phyloP scores from a whole-genome alignment of 2,113 vertebrate species.

The Corythaeola cristata region DNA sequence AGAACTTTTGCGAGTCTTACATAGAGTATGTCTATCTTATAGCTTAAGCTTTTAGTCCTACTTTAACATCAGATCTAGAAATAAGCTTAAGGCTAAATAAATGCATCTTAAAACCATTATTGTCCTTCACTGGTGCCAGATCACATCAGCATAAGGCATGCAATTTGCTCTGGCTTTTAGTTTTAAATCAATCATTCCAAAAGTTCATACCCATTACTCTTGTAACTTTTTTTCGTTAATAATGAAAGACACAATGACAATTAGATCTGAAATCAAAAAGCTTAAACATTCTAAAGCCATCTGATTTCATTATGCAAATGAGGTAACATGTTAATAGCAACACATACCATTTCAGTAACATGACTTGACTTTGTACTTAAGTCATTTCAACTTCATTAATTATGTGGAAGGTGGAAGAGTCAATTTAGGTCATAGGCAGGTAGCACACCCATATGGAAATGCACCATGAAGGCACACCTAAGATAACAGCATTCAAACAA shows the following conservation, averaged over 20 bases:
- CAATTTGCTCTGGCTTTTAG: conserved; percentile 27
- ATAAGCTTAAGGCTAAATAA: conserved; percentile 1
- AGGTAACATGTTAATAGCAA: conserved; percentile 21
- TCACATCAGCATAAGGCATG: background rate
- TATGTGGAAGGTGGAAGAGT: background rate
- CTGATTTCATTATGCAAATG: conserved; percentile 52
- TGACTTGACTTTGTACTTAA: conserved; percentile 13
- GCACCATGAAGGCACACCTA: background rate
- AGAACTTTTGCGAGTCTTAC: background rate
- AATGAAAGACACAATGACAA: conserved; percentile 39
- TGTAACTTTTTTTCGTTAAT: conserved; percentile 23
- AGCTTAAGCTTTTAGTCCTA: background rate
- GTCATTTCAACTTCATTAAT: conserved; percentile 10
- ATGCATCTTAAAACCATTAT: background rate
- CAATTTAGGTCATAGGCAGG: background rate
- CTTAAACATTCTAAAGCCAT: conserved; percentile 37
- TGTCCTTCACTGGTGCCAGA: background rate
- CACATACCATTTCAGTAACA: conserved; percentile 1
- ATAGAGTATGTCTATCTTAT: background rate
- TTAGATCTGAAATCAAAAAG: conserved; percentile 28
- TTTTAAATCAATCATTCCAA: conserved; percentile 29
- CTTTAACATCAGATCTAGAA: background rate
- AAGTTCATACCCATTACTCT: conserved; percentile 12
- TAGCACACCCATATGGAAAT: background rate
- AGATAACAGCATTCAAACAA: background rate